Base-by-base conservation (phyloP, 2,888 invertebrate species). In the Plebejus anna region DNA sequence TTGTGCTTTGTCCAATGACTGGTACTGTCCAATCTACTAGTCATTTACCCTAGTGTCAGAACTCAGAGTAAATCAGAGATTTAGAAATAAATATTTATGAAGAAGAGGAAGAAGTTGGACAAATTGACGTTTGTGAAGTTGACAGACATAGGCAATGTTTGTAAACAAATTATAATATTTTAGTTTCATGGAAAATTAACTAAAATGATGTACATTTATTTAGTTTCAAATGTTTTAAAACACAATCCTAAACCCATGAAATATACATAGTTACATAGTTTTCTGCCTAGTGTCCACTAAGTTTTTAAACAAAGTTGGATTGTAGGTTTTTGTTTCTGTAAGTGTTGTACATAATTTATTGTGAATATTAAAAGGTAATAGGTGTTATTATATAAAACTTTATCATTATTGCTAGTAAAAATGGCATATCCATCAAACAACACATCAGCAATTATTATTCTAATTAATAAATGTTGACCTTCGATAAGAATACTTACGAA, bases 391-490 rank as follows among this genome's bases (percentile, higher is more conserved):
- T n/a, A n/a, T 57, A 57, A n/a, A n/a, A 57, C 22, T 57, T 57
- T 7, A 59, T 22, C 59, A 22, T 59, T 22, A 22, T 22, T n/a
- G 7, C n/a, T n/a, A 22, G 22, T 59, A 5, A 22, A 59, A 22
- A 22, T 5, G 2, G 22, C 1, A 59, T 59, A 59, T 59, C 59
- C 2, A 7, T 11, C 4, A 61, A 28, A 61, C 11, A 2, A 22
- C 11, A 28, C 32, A 28, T 2, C 9, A 66, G 36, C 2, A 32
- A 66, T 13, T 66, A 66, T 13, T 66, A 66, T 66, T 32, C 13
- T 32, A 66, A 77, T 86, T 86, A 82, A 85, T 83, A 84, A 86
- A 85, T 83, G 82, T 85, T 90, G 89, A 87, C 90, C 89, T 83
- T 83, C 85, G 83, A 80, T 81, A 83, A 83, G 84, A 4, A 55